phyloP scores from a whole-genome alignment of 2,797 vertebrate species.

The Acanthurus tractus region DNA sequence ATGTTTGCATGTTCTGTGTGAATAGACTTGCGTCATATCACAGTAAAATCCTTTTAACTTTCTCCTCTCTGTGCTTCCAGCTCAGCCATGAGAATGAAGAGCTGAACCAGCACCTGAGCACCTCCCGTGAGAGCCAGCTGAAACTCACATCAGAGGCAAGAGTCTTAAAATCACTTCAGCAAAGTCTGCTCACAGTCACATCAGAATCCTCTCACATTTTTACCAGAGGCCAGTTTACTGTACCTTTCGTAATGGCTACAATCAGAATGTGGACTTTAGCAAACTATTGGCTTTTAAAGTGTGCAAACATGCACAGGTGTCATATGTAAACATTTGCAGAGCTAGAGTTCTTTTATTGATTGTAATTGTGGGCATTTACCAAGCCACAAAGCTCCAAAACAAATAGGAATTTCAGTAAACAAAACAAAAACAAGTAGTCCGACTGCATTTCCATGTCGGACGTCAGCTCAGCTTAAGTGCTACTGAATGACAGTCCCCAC shows the following conservation, averaged over 20 bases:
- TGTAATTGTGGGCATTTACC: neutral
- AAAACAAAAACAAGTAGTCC: too few relatives aligned
- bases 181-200: neutral
- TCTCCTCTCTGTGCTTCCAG: slow-evolving; percentile 66
- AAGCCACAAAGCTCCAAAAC: neutral
- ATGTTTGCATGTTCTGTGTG: neutral
- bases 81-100: slow-evolving; percentile 89
- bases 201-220: neutral
- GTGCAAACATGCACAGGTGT: neutral
- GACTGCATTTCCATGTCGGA: neutral
- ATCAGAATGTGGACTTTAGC: neutral
- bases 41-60: neutral
- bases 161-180: neutral
- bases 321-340: neutral
- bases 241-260: neutral
- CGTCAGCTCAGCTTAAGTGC: neutral
- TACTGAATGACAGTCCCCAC: neutral
- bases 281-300: neutral
- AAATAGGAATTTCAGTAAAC: neutral
- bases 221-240: neutral
- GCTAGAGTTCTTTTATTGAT: neutral
- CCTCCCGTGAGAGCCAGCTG: slow-evolving; percentile 84
- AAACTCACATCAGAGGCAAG: slow-evolving; percentile 89
- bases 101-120: slow-evolving; percentile 87
- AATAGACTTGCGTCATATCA: neutral